These are phyloP conservation scores for Myocastor coypus DNA, from an alignment of 2,113 vertebrate species.

Conservation along the genomic window DNA sequence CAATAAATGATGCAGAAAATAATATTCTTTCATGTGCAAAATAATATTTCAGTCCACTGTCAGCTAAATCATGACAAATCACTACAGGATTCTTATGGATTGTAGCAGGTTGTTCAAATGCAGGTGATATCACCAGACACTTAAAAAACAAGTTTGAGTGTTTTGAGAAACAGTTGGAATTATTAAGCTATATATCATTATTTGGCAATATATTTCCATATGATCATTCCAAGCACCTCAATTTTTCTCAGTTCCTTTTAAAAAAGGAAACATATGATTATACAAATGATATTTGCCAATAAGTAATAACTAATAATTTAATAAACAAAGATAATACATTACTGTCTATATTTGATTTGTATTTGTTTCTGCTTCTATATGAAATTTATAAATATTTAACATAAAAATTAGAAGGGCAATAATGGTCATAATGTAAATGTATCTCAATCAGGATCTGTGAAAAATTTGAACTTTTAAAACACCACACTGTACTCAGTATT, in stretches of 20 bases:
- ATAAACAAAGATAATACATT: background rate
- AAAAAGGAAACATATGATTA: background rate
- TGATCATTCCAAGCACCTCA: background rate
- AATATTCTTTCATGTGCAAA: conserved; percentile 44
- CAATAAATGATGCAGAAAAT: conserved; percentile 63
- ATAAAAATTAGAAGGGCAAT: background rate
- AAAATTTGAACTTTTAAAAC: background rate
- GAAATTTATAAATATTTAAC: background rate
- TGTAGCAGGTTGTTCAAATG: background rate
- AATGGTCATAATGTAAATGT: background rate
- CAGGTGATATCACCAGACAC: background rate
- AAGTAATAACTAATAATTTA: background rate
- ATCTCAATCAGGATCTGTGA: background rate
- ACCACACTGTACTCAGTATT: background rate
- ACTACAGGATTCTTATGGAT: background rate
- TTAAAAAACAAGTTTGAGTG: background rate
- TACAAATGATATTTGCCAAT: background rate
- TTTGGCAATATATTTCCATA: background rate
- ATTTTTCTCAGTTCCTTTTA: background rate
- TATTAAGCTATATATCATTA: background rate
- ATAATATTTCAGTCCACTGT: conserved; percentile 52
- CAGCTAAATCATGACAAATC: conserved; percentile 66
- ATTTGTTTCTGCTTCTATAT: background rate
- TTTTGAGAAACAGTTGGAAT: background rate
- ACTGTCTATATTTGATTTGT: background rate